phyloP scores from a whole-genome alignment of 2,888 invertebrate genomes.

The Acronicta aceris region DNA sequence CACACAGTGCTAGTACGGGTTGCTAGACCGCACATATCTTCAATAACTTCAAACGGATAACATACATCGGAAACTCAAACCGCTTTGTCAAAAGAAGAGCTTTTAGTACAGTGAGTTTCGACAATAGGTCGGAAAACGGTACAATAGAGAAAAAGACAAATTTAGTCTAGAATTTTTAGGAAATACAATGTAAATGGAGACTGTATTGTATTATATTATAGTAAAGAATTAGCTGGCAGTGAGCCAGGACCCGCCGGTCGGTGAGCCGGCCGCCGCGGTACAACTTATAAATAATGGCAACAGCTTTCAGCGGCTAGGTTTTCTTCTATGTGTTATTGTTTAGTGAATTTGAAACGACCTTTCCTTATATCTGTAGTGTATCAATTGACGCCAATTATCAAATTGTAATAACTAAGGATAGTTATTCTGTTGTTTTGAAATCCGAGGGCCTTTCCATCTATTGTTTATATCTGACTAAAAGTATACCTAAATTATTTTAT shows the following conservation, averaged over 20 bases:
- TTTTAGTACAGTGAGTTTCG: neutral
- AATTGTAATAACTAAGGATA: neutral
- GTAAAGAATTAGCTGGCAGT: conserved; percentile 37
- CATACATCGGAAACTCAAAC: too few relatives aligned
- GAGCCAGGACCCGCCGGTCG: conserved; percentile 16
- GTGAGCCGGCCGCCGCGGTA: conserved; percentile 4
- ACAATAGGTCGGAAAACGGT: conserved; percentile 22
- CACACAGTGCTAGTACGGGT: too few relatives aligned
- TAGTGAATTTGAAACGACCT: neutral
- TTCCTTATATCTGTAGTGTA: neutral
- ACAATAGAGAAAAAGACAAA: neutral
- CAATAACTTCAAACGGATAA: too few relatives aligned
- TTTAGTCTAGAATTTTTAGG: conserved; percentile 16
- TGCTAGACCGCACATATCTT: too few relatives aligned
- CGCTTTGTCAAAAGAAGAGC: neutral
- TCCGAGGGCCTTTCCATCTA: too few relatives aligned
- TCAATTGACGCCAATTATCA: neutral
- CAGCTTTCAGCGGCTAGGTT: neutral
- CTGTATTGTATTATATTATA: conserved; percentile 38
- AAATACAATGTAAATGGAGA: conserved; percentile 29
- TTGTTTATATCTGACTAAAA: too few relatives aligned
- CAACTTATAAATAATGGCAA: conserved; percentile 27
- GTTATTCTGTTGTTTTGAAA: too few relatives aligned
- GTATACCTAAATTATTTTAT: too few relatives aligned
- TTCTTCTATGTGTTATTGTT: neutral